phyloP scores from a whole-genome alignment of 1,140 invertebrate genomes.

The Trachelipus rathkii region DNA sequence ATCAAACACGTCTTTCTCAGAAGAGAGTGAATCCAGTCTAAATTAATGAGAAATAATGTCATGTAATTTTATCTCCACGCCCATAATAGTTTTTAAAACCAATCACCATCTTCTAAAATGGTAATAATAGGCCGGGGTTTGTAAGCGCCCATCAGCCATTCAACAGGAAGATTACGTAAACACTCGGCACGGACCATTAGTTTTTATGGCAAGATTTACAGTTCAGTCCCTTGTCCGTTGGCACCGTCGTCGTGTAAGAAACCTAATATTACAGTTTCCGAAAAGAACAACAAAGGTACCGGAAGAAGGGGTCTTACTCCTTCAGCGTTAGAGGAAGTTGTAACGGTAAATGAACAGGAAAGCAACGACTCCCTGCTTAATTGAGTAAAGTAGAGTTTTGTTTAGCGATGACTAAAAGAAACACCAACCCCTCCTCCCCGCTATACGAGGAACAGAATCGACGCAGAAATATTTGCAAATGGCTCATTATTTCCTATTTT shows the following conservation, averaged over 20 bases:
- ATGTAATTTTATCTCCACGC: conserved; percentile 2
- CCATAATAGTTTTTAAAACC: conserved; percentile 3
- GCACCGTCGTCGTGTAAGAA: conserved; percentile 22
- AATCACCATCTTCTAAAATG: neutral
- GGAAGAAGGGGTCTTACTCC: conserved; percentile 22
- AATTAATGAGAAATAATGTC: conserved; percentile 8
- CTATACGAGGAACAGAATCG: neutral
- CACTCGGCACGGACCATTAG: conserved; percentile 46
- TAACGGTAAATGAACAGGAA: conserved; percentile 43
- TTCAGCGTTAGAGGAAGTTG: conserved; percentile 32
- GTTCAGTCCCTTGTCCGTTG: conserved; percentile 41
- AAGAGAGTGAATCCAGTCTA: conserved; percentile 14
- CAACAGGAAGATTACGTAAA: conserved; percentile 41
- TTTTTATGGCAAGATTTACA: conserved; percentile 46
- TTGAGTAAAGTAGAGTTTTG: conserved; percentile 20
- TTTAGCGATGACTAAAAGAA: conserved; percentile 36
- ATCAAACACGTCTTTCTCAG: conserved; percentile 22
- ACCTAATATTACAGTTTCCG: neutral
- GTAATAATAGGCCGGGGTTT: conserved; percentile 31
- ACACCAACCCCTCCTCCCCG: neutral
- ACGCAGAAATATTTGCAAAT: neutral
- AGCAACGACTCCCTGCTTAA: conserved; percentile 28
- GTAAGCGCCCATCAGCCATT: conserved; percentile 29
- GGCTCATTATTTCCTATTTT: conserved; percentile 3
- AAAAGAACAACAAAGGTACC: neutral